Conservation (phyloP, 2,888 invertebrate genomes). For the Scaptomyza flava region DNA sequence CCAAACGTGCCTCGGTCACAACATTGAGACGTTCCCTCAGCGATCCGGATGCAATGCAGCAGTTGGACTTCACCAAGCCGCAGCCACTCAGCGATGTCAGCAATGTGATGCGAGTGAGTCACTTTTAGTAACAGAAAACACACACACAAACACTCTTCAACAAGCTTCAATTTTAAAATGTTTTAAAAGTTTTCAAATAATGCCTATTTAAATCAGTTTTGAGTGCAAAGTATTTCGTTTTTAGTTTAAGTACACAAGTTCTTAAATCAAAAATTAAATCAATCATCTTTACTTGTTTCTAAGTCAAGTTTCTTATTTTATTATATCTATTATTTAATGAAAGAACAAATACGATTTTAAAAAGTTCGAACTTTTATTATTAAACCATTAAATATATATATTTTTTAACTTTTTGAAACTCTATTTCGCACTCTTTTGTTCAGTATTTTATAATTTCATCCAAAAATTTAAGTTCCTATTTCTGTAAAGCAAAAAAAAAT, state of each 20-base stretch:
- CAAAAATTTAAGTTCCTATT: too few relatives aligned
- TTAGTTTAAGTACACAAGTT: background rate
- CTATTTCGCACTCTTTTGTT: too few relatives aligned
- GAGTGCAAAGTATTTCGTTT: background rate
- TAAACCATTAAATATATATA: too few relatives aligned
- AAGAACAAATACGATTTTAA: too few relatives aligned
- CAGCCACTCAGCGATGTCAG: constrained; percentile 64
- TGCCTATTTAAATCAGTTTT: background rate
- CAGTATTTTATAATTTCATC: too few relatives aligned
- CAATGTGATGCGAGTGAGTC: constrained; percentile 83
- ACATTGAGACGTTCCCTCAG: constrained; percentile 82
- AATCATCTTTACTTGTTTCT: background rate
- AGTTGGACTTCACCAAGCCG: constrained; percentile 67
- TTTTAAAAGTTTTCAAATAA: background rate
- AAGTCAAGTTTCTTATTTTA: background rate
- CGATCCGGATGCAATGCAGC: constrained; percentile 81
- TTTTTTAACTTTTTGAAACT: too few relatives aligned
- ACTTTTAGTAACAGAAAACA: constrained; percentile 68
- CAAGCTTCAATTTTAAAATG: background rate
- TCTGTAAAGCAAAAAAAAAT: too few relatives aligned
- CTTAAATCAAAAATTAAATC: background rate
- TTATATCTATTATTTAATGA: too few relatives aligned
- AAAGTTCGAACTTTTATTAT: too few relatives aligned
- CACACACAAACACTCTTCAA: background rate
- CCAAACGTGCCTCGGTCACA: constrained; percentile 82